A percentile compares a stretch with the other conserved stretches of the same genome.
phyloP scores from a whole-genome alignment of 2,113 vertebrate species.

The Lampris incognitus region DNA sequence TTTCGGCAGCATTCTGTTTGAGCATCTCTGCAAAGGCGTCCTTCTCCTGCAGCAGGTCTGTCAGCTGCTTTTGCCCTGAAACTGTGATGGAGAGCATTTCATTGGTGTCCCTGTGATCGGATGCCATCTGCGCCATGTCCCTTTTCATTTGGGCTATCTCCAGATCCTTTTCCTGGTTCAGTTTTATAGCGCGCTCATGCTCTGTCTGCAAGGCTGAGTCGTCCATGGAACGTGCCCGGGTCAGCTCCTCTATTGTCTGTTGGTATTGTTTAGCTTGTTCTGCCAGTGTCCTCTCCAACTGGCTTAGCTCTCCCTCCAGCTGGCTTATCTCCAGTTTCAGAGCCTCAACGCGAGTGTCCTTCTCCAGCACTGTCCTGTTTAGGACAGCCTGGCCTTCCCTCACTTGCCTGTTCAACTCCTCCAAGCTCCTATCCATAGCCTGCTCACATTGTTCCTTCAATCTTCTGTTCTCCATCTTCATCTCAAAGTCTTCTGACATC shows the following conservation, averaged over 20 bases:
- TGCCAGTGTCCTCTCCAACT: constrained; percentile 78
- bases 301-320: constrained; percentile 84
- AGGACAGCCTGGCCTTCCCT: constrained; percentile 78
- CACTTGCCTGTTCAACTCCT: constrained; percentile 82
- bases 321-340: constrained; percentile 88
- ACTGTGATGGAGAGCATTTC: constrained; percentile 89
- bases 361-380: constrained; percentile 84
- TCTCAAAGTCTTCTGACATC: constrained; percentile 83
- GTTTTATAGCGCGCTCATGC: constrained; percentile 83
- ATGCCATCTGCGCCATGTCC: constrained; percentile 84
- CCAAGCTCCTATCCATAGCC: constrained; percentile 38
- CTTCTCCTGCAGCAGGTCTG: constrained; percentile 91
- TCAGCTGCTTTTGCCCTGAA: constrained; percentile 90
- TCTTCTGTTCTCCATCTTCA: constrained; percentile 87
- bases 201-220: constrained; percentile 85
- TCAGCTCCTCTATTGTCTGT: constrained; percentile 86
- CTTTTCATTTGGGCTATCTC: constrained; percentile 86
- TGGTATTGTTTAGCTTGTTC: constrained; percentile 86
- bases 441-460: constrained; percentile 70
- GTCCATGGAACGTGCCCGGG: constrained; percentile 79
- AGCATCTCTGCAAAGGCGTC: constrained; percentile 86
- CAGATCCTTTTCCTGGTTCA: constrained; percentile 90
- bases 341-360: constrained; percentile 85
- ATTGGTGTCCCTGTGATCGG: constrained; percentile 87
- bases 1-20: constrained; percentile 81